Evolutionary conservation across 2,888 invertebrate genomes (phyloP).

Genomic region (Eretmocerus hayati): DNA sequence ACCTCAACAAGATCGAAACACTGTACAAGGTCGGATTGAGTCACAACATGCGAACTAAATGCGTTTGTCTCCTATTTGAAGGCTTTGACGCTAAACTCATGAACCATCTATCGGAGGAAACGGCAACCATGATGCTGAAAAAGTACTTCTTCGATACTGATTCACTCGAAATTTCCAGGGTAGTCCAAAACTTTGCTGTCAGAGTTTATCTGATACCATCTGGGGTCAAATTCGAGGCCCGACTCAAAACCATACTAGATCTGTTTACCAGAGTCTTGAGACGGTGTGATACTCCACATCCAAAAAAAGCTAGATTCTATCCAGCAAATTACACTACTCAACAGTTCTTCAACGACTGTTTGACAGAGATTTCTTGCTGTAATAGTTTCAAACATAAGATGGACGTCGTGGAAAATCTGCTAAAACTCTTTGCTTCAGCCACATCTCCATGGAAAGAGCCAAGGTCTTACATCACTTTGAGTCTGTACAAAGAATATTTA

Average conservation of each 20-base stretch:
- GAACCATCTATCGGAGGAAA: neutral
- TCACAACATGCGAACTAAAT: neutral
- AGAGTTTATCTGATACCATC: conserved; percentile 5
- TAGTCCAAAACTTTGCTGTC: conserved; percentile 3
- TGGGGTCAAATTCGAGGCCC: neutral
- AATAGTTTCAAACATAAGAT: neutral
- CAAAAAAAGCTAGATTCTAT: conserved; percentile 9
- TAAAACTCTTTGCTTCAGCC: neutral
- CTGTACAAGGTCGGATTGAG: neutral
- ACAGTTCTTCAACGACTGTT: conserved; percentile 4
- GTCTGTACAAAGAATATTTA: conserved; percentile 13
- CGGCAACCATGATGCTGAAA: neutral
- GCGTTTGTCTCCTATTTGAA: conserved; percentile 4
- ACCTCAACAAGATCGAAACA: conserved; percentile 1
- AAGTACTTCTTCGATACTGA: conserved; percentile 9
- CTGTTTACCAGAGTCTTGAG: conserved; percentile 1
- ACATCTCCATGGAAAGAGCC: conserved; percentile 10
- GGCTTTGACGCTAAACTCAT: neutral
- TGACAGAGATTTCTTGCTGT: conserved; percentile 1
- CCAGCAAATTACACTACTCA: conserved; percentile 7
- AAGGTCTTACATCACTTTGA: neutral
- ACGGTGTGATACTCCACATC: conserved; percentile 1
- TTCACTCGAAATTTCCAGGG: neutral
- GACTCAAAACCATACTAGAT: neutral
- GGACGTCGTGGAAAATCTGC: conserved; percentile 4